Conservation (phyloP, 2,113 vertebrate genomes). For the Terrapene triunguis region DNA sequence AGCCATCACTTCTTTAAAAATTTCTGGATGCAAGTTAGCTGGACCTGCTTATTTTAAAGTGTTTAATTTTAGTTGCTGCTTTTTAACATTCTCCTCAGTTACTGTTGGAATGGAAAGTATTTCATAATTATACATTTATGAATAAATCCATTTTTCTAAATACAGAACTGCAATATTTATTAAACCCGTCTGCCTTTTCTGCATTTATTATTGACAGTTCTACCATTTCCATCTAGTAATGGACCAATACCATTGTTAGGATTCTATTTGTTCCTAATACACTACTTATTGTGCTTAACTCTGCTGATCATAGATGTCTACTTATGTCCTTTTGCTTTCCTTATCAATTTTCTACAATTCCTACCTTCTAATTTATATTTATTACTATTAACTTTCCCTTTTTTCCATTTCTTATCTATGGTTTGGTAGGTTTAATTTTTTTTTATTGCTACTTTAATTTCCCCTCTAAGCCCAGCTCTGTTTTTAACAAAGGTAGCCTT, state of each 20-base stretch:
- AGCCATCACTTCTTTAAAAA: not conserved
- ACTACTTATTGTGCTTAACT: not conserved
- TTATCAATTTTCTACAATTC: not conserved
- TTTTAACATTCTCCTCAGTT: conserved; percentile 4
- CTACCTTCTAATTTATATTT: not conserved
- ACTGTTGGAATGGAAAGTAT: not conserved
- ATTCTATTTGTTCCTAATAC: not conserved
- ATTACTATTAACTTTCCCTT: fast-evolving
- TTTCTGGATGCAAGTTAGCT: not conserved
- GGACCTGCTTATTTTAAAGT: not conserved
- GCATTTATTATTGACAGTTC: not conserved
- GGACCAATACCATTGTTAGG: not conserved
- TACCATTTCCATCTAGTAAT: conserved; percentile 21
- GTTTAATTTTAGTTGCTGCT: not conserved
- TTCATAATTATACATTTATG: not conserved
- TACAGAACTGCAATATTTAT: conserved; percentile 24
- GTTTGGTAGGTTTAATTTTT: no score
- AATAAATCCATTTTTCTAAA: not conserved
- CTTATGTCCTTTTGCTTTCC: not conserved
- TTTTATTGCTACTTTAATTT: not conserved
- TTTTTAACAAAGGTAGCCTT: no score
- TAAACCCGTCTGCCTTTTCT: not conserved
- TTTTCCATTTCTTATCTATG: not conserved
- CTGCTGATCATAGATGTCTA: not conserved
- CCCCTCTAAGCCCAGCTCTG: not conserved